phyloP scores from a whole-genome alignment of 2,113 vertebrate species.

The Herpailurus yagouaroundi region DNA sequence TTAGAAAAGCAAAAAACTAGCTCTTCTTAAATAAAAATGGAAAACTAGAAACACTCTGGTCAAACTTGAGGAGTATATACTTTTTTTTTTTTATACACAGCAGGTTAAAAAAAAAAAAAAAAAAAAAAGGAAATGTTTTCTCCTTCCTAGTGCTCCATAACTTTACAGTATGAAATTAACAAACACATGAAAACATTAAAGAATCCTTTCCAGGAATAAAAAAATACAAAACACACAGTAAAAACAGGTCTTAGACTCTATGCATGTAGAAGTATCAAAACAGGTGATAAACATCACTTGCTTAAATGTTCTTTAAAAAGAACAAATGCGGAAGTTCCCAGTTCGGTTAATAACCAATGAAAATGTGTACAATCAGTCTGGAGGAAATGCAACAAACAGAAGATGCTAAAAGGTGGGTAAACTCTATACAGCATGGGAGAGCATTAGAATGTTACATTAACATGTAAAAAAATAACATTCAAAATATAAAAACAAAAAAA shows the following conservation, averaged over 20 bases:
- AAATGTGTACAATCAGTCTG: not conserved
- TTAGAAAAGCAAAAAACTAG: no score
- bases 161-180: not conserved
- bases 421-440: not conserved
- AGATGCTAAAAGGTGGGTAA: not conserved
- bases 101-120: no score
- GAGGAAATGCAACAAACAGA: not conserved
- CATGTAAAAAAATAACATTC: not conserved
- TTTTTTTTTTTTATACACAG: no score
- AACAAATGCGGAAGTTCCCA: not conserved
- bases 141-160: not conserved
- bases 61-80: accelerated
- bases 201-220: not conserved
- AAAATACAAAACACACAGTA: no score
- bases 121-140: not conserved
- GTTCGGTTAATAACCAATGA: not conserved
- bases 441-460: not conserved
- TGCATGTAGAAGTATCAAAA: not conserved
- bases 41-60: no score
- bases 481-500: not conserved
- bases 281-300: not conserved
- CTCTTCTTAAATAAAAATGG: not conserved
- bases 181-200: not conserved
- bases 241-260: not conserved
- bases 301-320: not conserved